Evolutionary conservation across 1,140 invertebrate genomes (phyloP), one percentile per base, ranked within the genome.

Genomic region (Drosophila ercepeae): DNA sequence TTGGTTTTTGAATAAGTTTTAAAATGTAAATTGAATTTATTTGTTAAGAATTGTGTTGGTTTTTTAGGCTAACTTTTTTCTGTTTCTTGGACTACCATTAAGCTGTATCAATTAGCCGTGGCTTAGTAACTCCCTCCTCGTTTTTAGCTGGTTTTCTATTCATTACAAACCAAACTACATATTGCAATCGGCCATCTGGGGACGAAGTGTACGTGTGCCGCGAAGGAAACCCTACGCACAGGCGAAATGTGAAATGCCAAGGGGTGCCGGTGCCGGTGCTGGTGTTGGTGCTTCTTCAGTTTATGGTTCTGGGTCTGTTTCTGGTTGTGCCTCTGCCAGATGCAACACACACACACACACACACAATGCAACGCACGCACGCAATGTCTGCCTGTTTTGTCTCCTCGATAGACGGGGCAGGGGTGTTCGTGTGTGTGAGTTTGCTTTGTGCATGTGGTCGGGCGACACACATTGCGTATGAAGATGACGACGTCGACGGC

Each of bases 381-480:
- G 78, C 81, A 78, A 84, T 83, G 78, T 76, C 78, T 76, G 55
- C 67, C 68, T n/a, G 59, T 27, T 48, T 55, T 57, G 48, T 63
- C 69, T 61, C 34, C 13, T 14, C 36, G 13, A 14, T 9, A 11
- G 29, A 9, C 4, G 29, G 27, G 55, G 58, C 51, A 18, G 34
- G 41, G n/a, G 46, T 13, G 16, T 64, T 23, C 41, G 23, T 25
- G 48, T 52, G 48, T 11, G 16, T n/a, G 16, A 18, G 39, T 39
- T 39, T 39, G 14, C 8, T 42, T 2, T 18, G 18, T 16, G 39
- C 16, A 7, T 48, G 42, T 55, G 34, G 52, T 77, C 57, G 69
- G 67, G 76, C 81, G 81, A 84, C 81, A 84, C 72, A 84, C 81
- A 84, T 84, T 84, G 81, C 81, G 81, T 84, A 84, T 88, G 82